phyloP scores from a whole-genome alignment of 2,113 vertebrate species.

The Xiphophorus maculatus region DNA sequence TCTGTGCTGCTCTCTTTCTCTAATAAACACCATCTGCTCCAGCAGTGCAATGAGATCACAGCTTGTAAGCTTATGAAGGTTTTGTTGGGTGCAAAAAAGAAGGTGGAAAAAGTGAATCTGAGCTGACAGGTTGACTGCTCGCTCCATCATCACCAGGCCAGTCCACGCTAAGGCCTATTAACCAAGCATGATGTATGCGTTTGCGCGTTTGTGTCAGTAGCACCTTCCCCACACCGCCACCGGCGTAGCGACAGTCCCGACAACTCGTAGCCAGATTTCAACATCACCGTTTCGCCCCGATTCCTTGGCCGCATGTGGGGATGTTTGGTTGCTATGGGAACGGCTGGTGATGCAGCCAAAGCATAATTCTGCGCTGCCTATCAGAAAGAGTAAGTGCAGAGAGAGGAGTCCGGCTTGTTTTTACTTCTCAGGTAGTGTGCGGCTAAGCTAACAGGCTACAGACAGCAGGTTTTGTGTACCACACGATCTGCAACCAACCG shows the following conservation, averaged over 20 bases:
- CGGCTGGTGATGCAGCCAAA: conserved; percentile 30
- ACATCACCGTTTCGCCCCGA: conserved; percentile 48
- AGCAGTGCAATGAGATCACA: not conserved
- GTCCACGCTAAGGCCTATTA: conserved; percentile 58
- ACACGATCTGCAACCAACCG: too few species aligned
- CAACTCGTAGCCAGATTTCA: conserved; percentile 44
- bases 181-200: conserved; percentile 61
- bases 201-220: conserved; percentile 62
- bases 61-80: conserved; percentile 8
- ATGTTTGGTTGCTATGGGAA: conserved; percentile 55
- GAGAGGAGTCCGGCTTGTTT: not conserved
- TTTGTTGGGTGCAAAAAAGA: conserved; percentile 14
- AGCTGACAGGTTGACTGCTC: conserved; percentile 45
- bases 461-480: too few species aligned
- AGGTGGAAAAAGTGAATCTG: conserved; percentile 67
- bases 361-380: conserved; percentile 46
- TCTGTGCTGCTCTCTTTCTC: conserved; percentile 9
- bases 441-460: too few species aligned
- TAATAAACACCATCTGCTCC: conserved; percentile 19
- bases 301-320: conserved; percentile 52
- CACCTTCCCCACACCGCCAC: conserved; percentile 52
- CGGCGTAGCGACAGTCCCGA: conserved; percentile 23
- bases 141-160: conserved; percentile 51
- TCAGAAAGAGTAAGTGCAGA: conserved; percentile 21
- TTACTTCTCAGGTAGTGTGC: not conserved